Base-by-base conservation (phyloP, 2,113 vertebrate genomes). In the Fulmarus glacialis region DNA sequence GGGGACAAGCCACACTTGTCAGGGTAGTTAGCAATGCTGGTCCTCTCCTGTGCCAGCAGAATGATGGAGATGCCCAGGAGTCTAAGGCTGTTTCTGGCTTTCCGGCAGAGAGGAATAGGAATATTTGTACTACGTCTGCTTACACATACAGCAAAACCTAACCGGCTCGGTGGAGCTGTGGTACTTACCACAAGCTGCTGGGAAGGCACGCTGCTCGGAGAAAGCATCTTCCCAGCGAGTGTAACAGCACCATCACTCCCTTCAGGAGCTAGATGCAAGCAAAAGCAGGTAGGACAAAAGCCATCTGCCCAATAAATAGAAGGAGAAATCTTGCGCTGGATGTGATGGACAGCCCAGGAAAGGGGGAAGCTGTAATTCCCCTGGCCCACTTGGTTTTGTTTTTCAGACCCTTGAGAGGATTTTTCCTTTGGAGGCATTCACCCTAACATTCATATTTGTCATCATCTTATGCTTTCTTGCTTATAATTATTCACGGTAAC, bases 1-100 rank as follows among this genome's bases (percentile, higher is more conserved):
- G 19, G 29, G 45, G 48, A 60, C 23, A 27, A 82, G 32, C n/a
- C 12, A 4, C 17, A 14, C 40, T 0, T 1, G 21, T 19, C 5
- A 58, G 47, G 15, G 40, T 56, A 36, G 29, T 67, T 62, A 47
- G 42, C 43, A 72, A 8, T 6, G 47, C 47, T 34, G 53, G 40
- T 34, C 43, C 48, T 79, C 47, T 88, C 23, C 56, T 82, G 50
- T 64, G 53, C 62, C 2, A 4, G 58, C 22, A 73, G 72, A 66
- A 34, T 0, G 17, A 34, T 30, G 60, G n/a, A 75, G 75, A 52
- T 40, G 34, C 53, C 42, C 56, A 52, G 62, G 78, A 82, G 27
- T 3, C n/a, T 40, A 13, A 53, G 58, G 26, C 21, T 68, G 23
- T 22, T 27, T 30, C 88, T 75, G 62, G 9, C 21, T 88, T 83